These are phyloP conservation scores for Palloptera scutellata DNA, from an alignment of 2,888 invertebrate species.

Conservation along the genomic window DNA sequence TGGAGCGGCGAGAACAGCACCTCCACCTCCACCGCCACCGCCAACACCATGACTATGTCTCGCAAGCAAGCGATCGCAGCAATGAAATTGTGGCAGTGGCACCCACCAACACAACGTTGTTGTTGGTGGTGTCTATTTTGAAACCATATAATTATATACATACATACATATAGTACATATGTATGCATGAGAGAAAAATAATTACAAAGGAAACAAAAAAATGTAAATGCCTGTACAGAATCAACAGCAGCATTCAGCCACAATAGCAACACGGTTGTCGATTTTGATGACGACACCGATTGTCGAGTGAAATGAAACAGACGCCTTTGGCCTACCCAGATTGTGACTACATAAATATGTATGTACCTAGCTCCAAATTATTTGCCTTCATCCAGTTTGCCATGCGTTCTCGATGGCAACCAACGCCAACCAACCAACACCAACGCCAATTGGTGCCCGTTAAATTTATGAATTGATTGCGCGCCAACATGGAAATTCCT, in stretches of 20 bases:
- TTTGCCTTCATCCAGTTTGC: constrained; percentile 22
- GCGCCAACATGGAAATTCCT: constrained; percentile 14
- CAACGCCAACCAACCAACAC: no score
- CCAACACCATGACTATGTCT: no score
- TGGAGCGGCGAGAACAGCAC: no score
- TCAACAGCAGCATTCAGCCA: constrained; percentile 9
- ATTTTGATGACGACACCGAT: constrained; percentile 51
- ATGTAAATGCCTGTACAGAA: constrained; percentile 6
- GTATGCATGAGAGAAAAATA: constrained; percentile 8
- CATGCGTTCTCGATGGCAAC: constrained; percentile 19
- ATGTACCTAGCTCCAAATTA: background rate
- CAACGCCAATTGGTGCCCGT: constrained; percentile 25
- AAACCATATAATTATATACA: no score
- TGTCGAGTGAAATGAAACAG: constrained; percentile 56
- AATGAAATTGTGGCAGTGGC: no score
- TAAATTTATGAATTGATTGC: constrained; percentile 29
- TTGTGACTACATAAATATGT: background rate
- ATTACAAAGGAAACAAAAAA: background rate
- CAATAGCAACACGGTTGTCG: constrained; percentile 7
- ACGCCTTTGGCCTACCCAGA: constrained; percentile 40
- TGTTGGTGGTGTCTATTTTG: no score
- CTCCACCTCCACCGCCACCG: no score
- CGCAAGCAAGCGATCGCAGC: no score
- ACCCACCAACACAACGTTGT: no score
- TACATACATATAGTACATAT: no score